Evolutionary conservation across 2,797 vertebrate species (phyloP), one percentile per base, ranked within the genome.

Genomic region (Tarsius wallacei): DNA sequence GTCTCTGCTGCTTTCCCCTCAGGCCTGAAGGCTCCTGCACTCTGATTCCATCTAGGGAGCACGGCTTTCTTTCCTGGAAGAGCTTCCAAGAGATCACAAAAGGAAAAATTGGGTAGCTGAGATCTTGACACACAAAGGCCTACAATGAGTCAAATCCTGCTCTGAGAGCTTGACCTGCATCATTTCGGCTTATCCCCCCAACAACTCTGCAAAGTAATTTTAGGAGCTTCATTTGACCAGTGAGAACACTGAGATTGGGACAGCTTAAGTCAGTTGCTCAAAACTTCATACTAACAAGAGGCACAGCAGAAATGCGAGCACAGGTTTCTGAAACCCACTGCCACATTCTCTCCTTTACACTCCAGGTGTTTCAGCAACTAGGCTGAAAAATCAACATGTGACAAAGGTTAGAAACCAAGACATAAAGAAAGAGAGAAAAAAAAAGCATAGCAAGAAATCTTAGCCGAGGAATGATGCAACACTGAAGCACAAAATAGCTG

Each of bases 391-490:
- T 80, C 7, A 80, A 61, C 55, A 76, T 2, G 15, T 74, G 17
- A 73, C 71, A 66, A 93, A 91, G 84, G 84, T 53, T 84, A 97
- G 66, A 87, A 82, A 28, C 49, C 55, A 89, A 33, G n/a, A 77
- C 11, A 31, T 26, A 66, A 42, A 88, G 33, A 87, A 59, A 94
- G 17, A 70, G 9, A 19, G 68, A 47, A 49, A 55, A 73, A 31
- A 68, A 28, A 49, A 63, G 11, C 7, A 24, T 0, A 68, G 57
- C n/a, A 88, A 78, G 31, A 94, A 22, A 53, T 51, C 42, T 91
- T 78, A 78, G 36, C 80, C 3, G 4, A 93, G 36, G 22, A 83
- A 26, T 71, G 5, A 14, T 63, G 15, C 11, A 68, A 36, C 19
- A 42, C 1, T 2, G 36, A 53, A 73, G 26, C 4, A 21, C 31